Conservation (phyloP, 2,888 invertebrate species). For the Hirtodrosophila histrioides region DNA sequence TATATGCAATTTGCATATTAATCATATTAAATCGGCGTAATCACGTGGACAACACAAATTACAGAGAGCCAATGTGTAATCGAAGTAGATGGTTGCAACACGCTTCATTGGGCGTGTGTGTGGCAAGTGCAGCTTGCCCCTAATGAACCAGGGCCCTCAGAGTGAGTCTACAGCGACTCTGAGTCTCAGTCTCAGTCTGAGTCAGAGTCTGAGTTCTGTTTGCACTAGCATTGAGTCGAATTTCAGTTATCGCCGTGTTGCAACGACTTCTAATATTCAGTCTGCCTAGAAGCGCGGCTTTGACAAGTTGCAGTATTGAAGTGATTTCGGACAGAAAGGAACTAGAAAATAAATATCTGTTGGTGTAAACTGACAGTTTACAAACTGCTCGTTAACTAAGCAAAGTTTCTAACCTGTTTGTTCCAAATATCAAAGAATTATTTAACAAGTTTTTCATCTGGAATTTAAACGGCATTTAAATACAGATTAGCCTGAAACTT, state of each 20-base stretch:
- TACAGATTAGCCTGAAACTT: slow-evolving; percentile 9
- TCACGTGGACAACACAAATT: neutral
- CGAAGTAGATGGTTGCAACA: slow-evolving; percentile 11
- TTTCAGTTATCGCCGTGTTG: slow-evolving; percentile 20
- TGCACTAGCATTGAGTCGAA: slow-evolving; percentile 14
- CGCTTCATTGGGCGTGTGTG: slow-evolving; percentile 15
- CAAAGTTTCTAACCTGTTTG: too few species aligned
- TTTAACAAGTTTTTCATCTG: neutral
- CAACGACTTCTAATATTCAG: slow-evolving; percentile 42
- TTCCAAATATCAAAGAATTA: too few species aligned
- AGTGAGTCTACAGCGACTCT: neutral
- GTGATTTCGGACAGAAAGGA: neutral
- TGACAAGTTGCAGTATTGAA: slow-evolving; percentile 37
- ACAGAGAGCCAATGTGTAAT: slow-evolving; percentile 5
- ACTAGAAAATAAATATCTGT: neutral
- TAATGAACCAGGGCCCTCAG: slow-evolving; percentile 4
- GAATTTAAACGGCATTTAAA: slow-evolving; percentile 24
- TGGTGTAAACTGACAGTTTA: too few species aligned
- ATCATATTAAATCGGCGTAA: slow-evolving; percentile 4
- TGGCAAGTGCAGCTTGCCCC: slow-evolving; percentile 19
- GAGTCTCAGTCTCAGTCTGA: neutral
- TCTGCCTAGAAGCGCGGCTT: slow-evolving; percentile 46
- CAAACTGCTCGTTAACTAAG: too few species aligned
- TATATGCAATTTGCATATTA: slow-evolving; percentile 31
- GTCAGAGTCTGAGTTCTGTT: slow-evolving; percentile 5